Conservation (phyloP, 2,113 vertebrate species). For the Chitala chitala region DNA sequence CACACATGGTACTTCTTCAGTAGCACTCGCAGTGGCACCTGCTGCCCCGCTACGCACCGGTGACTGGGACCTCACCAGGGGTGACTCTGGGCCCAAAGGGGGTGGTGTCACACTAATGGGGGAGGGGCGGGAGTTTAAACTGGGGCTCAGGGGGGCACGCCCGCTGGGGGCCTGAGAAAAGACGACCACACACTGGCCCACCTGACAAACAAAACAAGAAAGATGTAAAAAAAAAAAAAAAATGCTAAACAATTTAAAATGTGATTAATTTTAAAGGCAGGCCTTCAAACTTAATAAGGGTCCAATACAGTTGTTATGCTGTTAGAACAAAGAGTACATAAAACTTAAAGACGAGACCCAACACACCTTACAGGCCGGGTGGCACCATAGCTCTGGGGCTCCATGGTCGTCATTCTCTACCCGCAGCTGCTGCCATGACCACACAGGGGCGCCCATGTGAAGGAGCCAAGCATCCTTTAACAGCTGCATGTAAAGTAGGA, state of each 20-base stretch:
- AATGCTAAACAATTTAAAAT: too few species aligned
- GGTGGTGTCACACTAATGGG: slow-evolving; percentile 92
- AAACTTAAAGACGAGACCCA: neutral
- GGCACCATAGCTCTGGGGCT: slow-evolving; percentile 94
- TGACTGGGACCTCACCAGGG: slow-evolving; percentile 86
- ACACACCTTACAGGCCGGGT: slow-evolving; percentile 88
- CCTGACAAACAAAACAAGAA: slow-evolving; percentile 52
- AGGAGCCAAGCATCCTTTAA: slow-evolving; percentile 95
- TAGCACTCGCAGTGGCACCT: slow-evolving; percentile 54
- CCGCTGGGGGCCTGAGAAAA: slow-evolving; percentile 97
- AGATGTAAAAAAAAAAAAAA: too few species aligned
- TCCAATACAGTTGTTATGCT: neutral
- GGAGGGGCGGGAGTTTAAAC: slow-evolving; percentile 91
- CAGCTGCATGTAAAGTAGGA: slow-evolving; percentile 57
- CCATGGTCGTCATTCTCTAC: slow-evolving; percentile 95
- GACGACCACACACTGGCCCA: slow-evolving; percentile 94
- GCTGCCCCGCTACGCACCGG: slow-evolving; percentile 67
- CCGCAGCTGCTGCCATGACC: slow-evolving; percentile 91
- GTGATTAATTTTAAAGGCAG: too few species aligned
- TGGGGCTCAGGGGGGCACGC: slow-evolving; percentile 89
- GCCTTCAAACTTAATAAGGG: too few species aligned
- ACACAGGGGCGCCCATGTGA: slow-evolving; percentile 74
- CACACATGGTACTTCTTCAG: slow-evolving; percentile 88
- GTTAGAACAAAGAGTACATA: neutral
- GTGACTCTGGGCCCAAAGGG: slow-evolving; percentile 74